Conservation (phyloP, 1,140 invertebrate genomes). For the Drosophila oshimai region DNA sequence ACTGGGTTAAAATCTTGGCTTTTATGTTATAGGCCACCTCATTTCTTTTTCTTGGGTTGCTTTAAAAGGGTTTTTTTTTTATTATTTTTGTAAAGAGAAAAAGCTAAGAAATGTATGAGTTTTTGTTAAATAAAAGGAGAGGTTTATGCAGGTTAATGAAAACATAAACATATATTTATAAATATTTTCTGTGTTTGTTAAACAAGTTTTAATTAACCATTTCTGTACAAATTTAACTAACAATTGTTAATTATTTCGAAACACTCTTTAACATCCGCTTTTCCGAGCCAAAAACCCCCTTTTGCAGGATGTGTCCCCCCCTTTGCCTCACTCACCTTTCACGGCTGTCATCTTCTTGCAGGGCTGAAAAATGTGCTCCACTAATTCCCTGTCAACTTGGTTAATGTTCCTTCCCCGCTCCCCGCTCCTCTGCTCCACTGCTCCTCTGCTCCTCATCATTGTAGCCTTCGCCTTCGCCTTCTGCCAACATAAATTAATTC, state of each 20-base stretch:
- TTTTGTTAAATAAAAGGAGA: background rate
- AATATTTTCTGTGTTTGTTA: too few relatives aligned
- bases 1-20: conserved; percentile 34
- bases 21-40: background rate
- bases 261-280: background rate
- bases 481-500: conserved; percentile 46
- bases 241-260: too few relatives aligned
- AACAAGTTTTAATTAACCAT: too few relatives aligned
- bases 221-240: too few relatives aligned
- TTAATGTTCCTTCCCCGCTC: conserved; percentile 30
- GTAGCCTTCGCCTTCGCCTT: background rate
- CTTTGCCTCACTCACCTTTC: conserved; percentile 1
- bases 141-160: background rate
- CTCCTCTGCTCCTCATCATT: background rate
- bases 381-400: conserved; percentile 47
- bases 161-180: background rate
- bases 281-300: background rate
- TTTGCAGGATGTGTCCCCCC: background rate
- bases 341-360: conserved; percentile 21
- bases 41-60: background rate
- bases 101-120: background rate
- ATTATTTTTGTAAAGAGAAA: background rate
- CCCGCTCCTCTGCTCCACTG: background rate
- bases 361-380: conserved; percentile 38
- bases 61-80: background rate